phyloP scores from a whole-genome alignment of 2,797 vertebrate genomes.

The Potorous gilbertii region DNA sequence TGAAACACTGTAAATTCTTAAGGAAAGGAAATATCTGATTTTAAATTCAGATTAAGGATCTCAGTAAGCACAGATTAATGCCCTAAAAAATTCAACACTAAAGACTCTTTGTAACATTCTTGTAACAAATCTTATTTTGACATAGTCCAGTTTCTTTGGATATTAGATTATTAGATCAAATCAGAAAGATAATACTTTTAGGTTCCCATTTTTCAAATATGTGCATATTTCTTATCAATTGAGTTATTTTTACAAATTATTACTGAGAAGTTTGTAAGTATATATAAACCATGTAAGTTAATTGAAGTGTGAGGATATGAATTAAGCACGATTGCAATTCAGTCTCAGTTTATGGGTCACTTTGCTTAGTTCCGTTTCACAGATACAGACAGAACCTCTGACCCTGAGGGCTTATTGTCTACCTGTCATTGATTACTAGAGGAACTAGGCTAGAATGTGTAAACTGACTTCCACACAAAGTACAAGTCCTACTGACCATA shows the following conservation, averaged over 20 bases:
- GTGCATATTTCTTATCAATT: not conserved
- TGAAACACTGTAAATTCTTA: not conserved
- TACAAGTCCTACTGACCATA: not conserved
- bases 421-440: not conserved
- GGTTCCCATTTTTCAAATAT: not conserved
- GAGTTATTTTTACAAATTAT: not conserved
- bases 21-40: not conserved
- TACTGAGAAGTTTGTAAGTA: not conserved
- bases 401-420: not conserved
- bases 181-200: not conserved
- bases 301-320: not conserved
- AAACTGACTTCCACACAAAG: not conserved
- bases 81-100: not conserved
- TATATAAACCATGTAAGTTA: not conserved
- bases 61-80: not conserved
- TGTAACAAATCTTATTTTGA: not conserved
- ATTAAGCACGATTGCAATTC: not conserved
- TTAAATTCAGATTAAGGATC: not conserved
- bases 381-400: slow-evolving; percentile 26
- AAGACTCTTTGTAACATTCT: not conserved
- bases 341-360: not conserved
- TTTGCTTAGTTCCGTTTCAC: slow-evolving; percentile 17
- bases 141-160: not conserved
- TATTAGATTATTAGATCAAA: not conserved
- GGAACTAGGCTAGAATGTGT: not conserved